These are phyloP conservation scores for Lepidochitona cinerea DNA, from an alignment of 2,888 invertebrate species.

Conservation along the genomic window DNA sequence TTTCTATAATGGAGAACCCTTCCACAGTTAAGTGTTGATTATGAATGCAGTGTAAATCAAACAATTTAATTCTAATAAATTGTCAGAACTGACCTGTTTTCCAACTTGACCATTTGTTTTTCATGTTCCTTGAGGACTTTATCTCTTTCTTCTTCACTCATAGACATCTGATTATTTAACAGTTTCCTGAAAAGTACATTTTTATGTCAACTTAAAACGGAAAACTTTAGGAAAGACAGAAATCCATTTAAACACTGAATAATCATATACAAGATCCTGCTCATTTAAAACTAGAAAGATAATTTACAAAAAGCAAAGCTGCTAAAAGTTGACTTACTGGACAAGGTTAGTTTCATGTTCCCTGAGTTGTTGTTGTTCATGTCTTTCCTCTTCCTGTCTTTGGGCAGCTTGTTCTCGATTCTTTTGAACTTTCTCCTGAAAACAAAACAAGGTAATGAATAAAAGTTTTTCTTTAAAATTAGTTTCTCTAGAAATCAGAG, in stretches of 20 bases:
- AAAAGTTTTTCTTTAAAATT: no score
- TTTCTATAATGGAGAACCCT: no score
- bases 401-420: constrained; percentile 53
- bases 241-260: no score
- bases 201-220: no score
- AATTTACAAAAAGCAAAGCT: not conserved
- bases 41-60: no score
- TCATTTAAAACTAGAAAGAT: not conserved
- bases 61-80: not conserved
- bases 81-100: constrained; percentile 58
- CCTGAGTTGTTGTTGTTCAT: constrained; percentile 60
- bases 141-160: constrained; percentile 66
- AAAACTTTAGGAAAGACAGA: no score
- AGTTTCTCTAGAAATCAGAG: no score
- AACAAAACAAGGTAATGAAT: not conserved
- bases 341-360: constrained; percentile 64
- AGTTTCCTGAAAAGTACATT: constrained; percentile 49
- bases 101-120: constrained; percentile 67
- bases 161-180: constrained; percentile 62
- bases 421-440: constrained; percentile 51
- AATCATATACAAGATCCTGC: no score
- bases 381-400: constrained; percentile 51
- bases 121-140: constrained; percentile 67
- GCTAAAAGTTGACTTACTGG: constrained; percentile 39
- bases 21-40: no score